Base-by-base conservation (phyloP, 2,888 invertebrate genomes). In the Nymphalis polychloros region DNA sequence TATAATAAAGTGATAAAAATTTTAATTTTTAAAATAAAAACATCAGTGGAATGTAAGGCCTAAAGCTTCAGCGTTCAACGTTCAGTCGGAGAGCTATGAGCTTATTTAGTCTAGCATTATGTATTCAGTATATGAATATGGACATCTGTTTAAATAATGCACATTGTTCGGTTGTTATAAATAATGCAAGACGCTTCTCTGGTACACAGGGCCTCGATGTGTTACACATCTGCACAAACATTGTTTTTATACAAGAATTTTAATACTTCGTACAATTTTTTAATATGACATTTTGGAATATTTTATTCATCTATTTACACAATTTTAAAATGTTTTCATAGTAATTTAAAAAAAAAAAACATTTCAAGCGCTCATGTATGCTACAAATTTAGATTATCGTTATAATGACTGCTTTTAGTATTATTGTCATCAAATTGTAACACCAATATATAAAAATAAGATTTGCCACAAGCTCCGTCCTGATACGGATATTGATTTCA, bases 381-480 rank as follows among this genome's bases (percentile, higher is more conserved):
- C 27, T 49, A 71, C 49, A 53, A 62, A 57, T 27, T 19, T 59
- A 60, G 46, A 64, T n/a, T 63, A 59, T 63, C 50, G 63, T 60
- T 47, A 55, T 71, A 68, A 74, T 70, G 64, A 75, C 70, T 75
- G 75, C 74, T 80, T 79, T 31, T 77, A 81, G 78, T 75, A 72
- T 76, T 73, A 79, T 78, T 81, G 19, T 57, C 19, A 79, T 70
- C 78, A 84, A 85, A 79, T 79, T 79, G 81, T 81, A 80, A 89
- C 87, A 89, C 86, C 88, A 88, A 85, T 88, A 78, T 41, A 13
- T 13, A 41, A 78, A 79, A 57, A 74, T 83, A 84, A 85, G 78
- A 78, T 76, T 78, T 84, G 88, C 85, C 86, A 85, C 78, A 83
- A 83, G 84, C 80, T 89, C 90, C 91, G 90, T 90, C 91, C 91